Conservation (phyloP, 2,113 vertebrate genomes). For the Dicentrarchus labrax region DNA sequence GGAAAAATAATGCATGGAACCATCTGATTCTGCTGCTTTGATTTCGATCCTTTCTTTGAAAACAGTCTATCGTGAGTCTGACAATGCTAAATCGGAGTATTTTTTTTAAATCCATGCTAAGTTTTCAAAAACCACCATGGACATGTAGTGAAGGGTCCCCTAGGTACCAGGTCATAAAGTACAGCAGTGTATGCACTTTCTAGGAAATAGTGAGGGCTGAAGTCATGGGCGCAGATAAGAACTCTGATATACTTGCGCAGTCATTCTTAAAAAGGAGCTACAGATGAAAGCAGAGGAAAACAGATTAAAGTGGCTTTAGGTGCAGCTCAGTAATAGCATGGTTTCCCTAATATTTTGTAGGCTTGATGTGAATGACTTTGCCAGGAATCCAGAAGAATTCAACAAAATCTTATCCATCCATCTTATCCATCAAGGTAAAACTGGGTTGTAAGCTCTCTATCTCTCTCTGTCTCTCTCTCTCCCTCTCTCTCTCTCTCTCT, state of each 20-base stretch:
- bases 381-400: not conserved
- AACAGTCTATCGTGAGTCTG: too few species aligned
- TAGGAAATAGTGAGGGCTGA: not conserved
- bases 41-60: too few species aligned
- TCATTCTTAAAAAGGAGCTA: slow-evolving; percentile 25
- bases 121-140: not conserved
- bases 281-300: slow-evolving; percentile 31
- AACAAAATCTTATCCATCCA: slow-evolving; percentile 9
- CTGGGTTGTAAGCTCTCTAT: not conserved
- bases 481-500: not conserved
- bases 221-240: slow-evolving; percentile 9
- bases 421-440: slow-evolving; percentile 2
- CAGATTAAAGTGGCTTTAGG: slow-evolving; percentile 18
- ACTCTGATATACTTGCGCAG: slow-evolving; percentile 19
- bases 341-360: slow-evolving; percentile 1
- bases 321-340: slow-evolving; percentile 6
- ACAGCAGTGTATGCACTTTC: slow-evolving; percentile 5
- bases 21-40: too few species aligned
- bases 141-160: not conserved
- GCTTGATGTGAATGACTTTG: slow-evolving; percentile 6
- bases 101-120: not conserved
- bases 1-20: too few species aligned
- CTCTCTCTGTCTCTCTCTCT: too few species aligned
- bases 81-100: not conserved
- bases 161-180: not conserved